Conservation (phyloP, 1,140 invertebrate species). For the Ladona fulva region DNA sequence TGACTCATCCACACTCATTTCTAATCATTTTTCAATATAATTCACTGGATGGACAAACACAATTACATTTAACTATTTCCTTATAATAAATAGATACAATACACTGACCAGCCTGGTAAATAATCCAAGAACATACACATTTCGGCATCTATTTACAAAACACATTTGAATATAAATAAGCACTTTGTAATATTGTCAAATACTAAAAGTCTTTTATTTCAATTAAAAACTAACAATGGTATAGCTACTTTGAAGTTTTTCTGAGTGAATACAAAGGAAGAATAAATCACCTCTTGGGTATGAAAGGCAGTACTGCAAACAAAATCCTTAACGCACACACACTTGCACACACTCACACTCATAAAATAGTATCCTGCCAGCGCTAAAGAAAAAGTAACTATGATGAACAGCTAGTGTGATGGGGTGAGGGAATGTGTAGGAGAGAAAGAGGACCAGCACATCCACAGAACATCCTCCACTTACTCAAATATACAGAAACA, state of each 20-base stretch:
- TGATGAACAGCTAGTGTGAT: no score
- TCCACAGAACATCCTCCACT: no score
- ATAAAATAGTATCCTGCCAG: no score
- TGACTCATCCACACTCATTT: slow-evolving; percentile 5
- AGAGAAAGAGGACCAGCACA: no score
- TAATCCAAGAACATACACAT: neutral
- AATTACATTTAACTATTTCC: slow-evolving; percentile 4
- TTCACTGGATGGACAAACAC: slow-evolving; percentile 8
- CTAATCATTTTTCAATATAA: neutral
- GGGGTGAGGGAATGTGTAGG: no score
- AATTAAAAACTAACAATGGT: neutral
- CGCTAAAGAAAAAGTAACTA: no score
- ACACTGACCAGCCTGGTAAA: neutral
- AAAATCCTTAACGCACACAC: no score
- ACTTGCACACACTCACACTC: no score
- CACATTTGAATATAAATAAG: slow-evolving; percentile 3
- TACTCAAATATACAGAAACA: slow-evolving; percentile 1
- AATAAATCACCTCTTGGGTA: neutral
- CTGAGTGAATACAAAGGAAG: neutral
- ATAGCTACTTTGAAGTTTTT: neutral
- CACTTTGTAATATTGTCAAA: slow-evolving; percentile 10
- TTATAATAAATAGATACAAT: slow-evolving; percentile 9
- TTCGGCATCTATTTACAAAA: neutral
- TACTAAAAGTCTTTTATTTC: slow-evolving; percentile 2
- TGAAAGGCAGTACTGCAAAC: neutral